Evolutionary conservation across 2,797 vertebrate genomes (phyloP).

Genomic region (Jordanella pulchra): DNA sequence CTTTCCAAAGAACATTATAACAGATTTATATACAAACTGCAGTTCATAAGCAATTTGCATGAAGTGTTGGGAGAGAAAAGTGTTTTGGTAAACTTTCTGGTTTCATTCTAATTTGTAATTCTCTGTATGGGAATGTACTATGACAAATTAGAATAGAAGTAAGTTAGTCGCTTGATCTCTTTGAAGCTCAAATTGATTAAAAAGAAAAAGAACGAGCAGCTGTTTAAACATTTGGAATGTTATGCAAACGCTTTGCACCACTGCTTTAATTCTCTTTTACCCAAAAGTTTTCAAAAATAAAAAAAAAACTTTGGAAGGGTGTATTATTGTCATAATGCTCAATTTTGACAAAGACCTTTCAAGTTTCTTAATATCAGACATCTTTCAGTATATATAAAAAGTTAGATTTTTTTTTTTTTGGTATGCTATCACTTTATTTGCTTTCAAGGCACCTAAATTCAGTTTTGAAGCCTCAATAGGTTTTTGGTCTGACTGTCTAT

Average conservation of each 20-base stretch:
- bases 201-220: background rate
- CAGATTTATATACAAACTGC: too few relatives aligned
- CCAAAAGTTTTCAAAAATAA: background rate
- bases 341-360: background rate
- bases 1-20: too few relatives aligned
- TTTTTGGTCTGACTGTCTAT: background rate
- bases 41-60: too few relatives aligned
- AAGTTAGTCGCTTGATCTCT: background rate
- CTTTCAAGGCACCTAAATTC: constrained; percentile 16
- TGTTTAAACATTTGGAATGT: background rate
- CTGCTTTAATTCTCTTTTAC: background rate
- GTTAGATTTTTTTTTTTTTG: background rate
- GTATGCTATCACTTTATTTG: constrained; percentile 5
- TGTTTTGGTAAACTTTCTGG: too few relatives aligned
- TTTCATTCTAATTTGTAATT: too few relatives aligned
- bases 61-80: too few relatives aligned
- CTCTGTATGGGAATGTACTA: too few relatives aligned
- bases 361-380: background rate
- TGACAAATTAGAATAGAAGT: background rate
- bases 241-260: background rate
- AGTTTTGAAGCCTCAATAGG: constrained; percentile 8
- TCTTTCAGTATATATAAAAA: background rate
- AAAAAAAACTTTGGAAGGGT: background rate
- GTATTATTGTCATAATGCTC: too few relatives aligned
- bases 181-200: background rate